Conservation (phyloP, 2,113 vertebrate genomes). For the Vulpes ferrilata region DNA sequence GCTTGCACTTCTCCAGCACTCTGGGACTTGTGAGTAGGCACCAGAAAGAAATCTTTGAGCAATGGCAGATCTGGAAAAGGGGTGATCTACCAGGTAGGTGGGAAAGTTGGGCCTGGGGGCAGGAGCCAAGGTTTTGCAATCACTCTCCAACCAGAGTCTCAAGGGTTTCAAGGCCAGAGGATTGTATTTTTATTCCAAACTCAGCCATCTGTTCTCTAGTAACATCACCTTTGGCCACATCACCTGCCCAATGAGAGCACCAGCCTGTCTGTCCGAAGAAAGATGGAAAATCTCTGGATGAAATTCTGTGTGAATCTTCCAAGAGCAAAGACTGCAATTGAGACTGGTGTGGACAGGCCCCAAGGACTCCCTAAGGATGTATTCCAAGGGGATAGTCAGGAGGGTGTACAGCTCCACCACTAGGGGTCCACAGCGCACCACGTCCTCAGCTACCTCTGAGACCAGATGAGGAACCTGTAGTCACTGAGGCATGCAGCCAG, state of each 20-base stretch:
- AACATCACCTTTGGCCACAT: background rate
- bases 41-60: background rate
- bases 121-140: no score
- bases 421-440: conserved; percentile 60
- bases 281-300: background rate
- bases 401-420: conserved; percentile 2
- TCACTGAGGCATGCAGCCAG: background rate
- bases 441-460: background rate
- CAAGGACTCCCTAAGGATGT: background rate
- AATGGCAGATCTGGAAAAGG: fast-evolving
- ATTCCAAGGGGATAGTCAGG: background rate
- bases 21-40: background rate
- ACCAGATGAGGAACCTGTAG: background rate
- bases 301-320: background rate
- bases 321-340: background rate
- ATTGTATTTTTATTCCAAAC: background rate
- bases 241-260: background rate
- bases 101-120: no score
- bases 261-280: background rate
- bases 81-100: no score
- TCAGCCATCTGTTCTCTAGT: background rate
- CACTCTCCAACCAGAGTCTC: background rate
- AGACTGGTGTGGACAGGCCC: background rate
- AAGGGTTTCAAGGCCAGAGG: background rate
- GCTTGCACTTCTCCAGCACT: background rate